Percentiles rank a stretch among this genome's conserved stretches.
Conservation (phyloP, 2,113 vertebrate genomes). For the Donacobius atricapilla region DNA sequence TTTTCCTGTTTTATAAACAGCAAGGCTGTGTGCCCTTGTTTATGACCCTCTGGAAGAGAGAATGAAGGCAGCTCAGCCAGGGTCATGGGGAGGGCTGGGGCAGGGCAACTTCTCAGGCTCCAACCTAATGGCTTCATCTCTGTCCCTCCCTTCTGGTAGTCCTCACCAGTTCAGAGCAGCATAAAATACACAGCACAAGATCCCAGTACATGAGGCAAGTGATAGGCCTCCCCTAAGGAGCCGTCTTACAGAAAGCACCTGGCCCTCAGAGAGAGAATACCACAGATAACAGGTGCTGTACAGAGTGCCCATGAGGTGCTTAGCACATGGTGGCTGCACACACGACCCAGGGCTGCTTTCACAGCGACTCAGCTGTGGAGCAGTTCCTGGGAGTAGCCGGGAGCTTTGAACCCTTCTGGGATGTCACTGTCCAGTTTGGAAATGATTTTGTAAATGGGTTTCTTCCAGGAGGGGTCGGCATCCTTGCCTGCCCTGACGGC, state of each 20-base stretch:
- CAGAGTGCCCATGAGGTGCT: neutral
- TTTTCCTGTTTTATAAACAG: slow-evolving; percentile 2
- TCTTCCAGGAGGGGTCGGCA: slow-evolving; percentile 93
- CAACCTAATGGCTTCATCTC: neutral
- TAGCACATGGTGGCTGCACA: neutral
- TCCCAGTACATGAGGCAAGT: neutral
- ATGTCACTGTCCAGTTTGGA: slow-evolving; percentile 95
- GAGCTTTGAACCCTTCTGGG: slow-evolving; percentile 88
- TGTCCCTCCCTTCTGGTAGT: neutral
- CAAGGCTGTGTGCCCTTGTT: neutral
- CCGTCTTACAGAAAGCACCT: neutral
- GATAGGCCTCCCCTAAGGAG: neutral
- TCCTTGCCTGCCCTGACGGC: slow-evolving; percentile 88
- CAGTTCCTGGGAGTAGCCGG: slow-evolving; percentile 76
- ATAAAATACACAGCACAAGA: neutral
- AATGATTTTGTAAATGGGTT: slow-evolving; percentile 98
- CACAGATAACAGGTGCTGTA: neutral
- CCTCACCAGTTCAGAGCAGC: neutral
- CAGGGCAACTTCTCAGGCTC: neutral
- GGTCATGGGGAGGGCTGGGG: neutral
- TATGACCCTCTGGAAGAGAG: neutral
- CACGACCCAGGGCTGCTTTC: neutral
- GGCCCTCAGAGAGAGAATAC: neutral
- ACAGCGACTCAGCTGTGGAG: slow-evolving; percentile 20
- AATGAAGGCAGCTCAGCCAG: neutral